Percentiles rank a stretch among this genome's conserved stretches.
These are phyloP conservation scores for Sebastiscus tertius DNA, from an alignment of 2,797 vertebrate genomes.

Conservation along the genomic window DNA sequence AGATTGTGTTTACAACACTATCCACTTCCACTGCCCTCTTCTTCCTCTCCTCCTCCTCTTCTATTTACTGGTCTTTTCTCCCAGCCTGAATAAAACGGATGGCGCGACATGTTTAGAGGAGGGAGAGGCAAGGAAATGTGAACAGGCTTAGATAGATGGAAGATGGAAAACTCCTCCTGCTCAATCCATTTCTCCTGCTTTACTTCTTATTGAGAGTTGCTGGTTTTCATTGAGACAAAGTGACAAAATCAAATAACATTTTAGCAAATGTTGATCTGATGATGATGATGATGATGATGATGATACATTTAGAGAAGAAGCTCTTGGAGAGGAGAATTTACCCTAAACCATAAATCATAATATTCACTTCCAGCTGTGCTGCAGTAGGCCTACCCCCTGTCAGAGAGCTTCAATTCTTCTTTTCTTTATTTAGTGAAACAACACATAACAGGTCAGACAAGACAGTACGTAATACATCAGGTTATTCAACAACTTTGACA, in stretches of 20 bases:
- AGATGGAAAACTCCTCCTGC: background rate
- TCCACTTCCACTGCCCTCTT: conserved; percentile 37
- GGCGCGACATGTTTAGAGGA: background rate
- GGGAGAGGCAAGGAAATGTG: background rate
- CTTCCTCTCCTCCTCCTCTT: conserved; percentile 39
- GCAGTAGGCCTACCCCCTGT: background rate
- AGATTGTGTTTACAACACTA: conserved; percentile 60
- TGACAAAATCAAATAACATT: background rate
- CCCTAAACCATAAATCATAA: background rate
- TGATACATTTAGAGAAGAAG: background rate
- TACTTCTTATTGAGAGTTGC: background rate
- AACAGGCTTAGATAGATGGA: background rate
- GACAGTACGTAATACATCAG: too few relatives aligned
- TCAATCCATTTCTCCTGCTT: background rate
- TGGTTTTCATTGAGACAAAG: background rate
- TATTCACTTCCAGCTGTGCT: background rate
- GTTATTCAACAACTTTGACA: too few relatives aligned
- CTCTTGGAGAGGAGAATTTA: background rate
- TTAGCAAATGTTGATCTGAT: background rate
- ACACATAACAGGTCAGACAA: too few relatives aligned
- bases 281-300: background rate
- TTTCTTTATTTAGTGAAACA: too few relatives aligned
- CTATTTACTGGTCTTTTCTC: conserved; percentile 29
- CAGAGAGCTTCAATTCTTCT: background rate
- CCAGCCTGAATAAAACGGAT: background rate